Evolutionary conservation across 2,797 vertebrate genomes (phyloP).

Genomic region (Myoxocephalus aenaeus): DNA sequence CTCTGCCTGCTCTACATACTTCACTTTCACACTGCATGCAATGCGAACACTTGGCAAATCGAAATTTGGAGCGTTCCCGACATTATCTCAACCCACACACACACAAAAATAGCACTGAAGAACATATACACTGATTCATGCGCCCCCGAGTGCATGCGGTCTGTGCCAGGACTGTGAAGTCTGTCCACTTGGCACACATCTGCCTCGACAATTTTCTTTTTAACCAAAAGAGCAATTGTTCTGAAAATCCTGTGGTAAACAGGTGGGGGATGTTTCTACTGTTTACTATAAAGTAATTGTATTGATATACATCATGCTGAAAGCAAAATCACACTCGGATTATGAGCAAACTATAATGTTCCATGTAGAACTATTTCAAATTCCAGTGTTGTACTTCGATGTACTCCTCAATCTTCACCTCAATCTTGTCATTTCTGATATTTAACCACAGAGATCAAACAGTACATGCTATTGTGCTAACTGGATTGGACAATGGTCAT

Average conservation of each 20-base stretch:
- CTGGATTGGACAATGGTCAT: neutral
- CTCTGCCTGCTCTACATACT: slow-evolving; percentile 52
- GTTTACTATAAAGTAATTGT: neutral
- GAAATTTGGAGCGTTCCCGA: slow-evolving; percentile 46
- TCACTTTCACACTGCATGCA: slow-evolving; percentile 38
- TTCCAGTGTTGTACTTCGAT: neutral
- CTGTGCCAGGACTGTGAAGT: slow-evolving; percentile 36
- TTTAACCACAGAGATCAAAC: neutral
- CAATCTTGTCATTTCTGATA: neutral
- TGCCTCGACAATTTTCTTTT: slow-evolving; percentile 4
- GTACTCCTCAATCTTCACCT: neutral
- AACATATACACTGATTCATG: slow-evolving; percentile 46
- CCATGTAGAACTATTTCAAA: neutral
- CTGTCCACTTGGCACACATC: slow-evolving; percentile 25
- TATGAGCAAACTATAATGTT: neutral
- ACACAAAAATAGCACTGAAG: slow-evolving; percentile 64
- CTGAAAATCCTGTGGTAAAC: slow-evolving; percentile 6
- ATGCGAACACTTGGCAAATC: slow-evolving; percentile 42
- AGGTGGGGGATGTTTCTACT: neutral
- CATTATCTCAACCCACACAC: slow-evolving; percentile 66
- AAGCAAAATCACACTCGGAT: neutral
- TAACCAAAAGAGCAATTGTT: neutral
- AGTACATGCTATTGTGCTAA: neutral
- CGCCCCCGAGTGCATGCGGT: slow-evolving; percentile 44
- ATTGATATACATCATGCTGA: neutral